These are phyloP conservation scores for Oxystoma pomonae DNA, from an alignment of 2,888 invertebrate genomes.

Conservation along the genomic window DNA sequence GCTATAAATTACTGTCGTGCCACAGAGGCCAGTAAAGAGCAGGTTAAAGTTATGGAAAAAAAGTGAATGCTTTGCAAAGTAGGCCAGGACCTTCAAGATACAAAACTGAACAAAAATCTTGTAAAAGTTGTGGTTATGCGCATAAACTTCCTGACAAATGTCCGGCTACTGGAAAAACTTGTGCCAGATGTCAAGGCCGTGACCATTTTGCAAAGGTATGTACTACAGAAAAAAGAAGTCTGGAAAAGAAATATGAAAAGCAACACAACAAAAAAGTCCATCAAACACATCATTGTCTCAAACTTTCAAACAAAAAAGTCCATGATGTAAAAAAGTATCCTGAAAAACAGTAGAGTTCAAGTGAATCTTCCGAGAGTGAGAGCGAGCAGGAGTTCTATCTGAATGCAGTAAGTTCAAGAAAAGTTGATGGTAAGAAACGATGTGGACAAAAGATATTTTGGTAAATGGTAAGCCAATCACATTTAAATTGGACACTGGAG, in stretches of 20 bases:
- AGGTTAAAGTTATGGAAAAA: background rate
- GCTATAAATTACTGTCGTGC: conserved; percentile 10
- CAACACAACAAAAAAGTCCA: too few species aligned
- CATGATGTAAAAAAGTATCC: background rate
- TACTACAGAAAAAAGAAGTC: background rate
- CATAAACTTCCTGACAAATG: conserved; percentile 24
- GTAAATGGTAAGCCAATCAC: conserved; percentile 13
- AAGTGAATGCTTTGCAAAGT: conserved; percentile 2
- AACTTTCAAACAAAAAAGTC: too few species aligned
- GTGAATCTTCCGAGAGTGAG: conserved; percentile 4
- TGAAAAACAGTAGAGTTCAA: background rate
- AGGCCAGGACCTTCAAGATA: too few species aligned
- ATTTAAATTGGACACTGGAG: conserved; percentile 22
- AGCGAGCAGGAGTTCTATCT: conserved; percentile 17
- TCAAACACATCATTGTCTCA: too few species aligned
- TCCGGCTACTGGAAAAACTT: conserved; percentile 13
- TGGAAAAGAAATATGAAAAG: background rate
- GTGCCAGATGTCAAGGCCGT: conserved; percentile 9
- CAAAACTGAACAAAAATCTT: too few species aligned
- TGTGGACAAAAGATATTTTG: conserved; percentile 15
- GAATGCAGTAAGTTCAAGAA: conserved; percentile 6
- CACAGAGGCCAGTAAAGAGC: conserved; percentile 2
- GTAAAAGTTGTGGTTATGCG: conserved; percentile 3
- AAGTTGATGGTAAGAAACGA: background rate
- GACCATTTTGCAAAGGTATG: conserved; percentile 12